Conservation (phyloP, 2,888 invertebrate genomes). For the Lasioglossum pauxillum region DNA sequence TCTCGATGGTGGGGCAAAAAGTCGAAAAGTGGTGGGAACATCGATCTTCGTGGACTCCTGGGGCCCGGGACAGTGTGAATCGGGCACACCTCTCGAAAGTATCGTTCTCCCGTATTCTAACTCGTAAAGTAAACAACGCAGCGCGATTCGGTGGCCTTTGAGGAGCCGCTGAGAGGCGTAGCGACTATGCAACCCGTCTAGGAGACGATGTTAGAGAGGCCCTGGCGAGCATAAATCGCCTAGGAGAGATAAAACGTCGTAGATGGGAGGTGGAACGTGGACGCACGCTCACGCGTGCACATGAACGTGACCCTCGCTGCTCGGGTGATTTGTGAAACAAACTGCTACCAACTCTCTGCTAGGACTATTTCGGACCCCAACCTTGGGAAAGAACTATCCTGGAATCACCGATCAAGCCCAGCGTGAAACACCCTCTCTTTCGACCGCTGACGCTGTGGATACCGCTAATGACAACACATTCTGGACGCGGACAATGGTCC, state of each 20-base stretch:
- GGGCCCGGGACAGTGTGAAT: neutral
- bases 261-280: slow-evolving; percentile 49
- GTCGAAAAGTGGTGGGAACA: neutral
- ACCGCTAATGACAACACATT: neutral
- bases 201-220: slow-evolving; percentile 56
- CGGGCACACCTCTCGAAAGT: slow-evolving; percentile 34
- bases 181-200: slow-evolving; percentile 54
- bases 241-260: slow-evolving; percentile 61
- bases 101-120: slow-evolving; percentile 34
- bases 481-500: neutral
- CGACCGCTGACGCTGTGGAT: neutral
- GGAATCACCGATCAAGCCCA: neutral
- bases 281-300: slow-evolving; percentile 21
- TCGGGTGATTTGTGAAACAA: slow-evolving; percentile 56
- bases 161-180: slow-evolving; percentile 51
- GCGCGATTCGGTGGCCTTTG: slow-evolving; percentile 64
- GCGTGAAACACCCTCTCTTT: neutral
- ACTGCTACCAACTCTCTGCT: slow-evolving; percentile 46
- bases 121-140: slow-evolving; percentile 57
- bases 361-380: slow-evolving; percentile 1
- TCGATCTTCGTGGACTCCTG: neutral
- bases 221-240: slow-evolving; percentile 65
- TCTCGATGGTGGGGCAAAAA: neutral
- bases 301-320: slow-evolving; percentile 41
- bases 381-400: neutral